Percentiles rank a stretch among this genome's conserved stretches.
Evolutionary conservation across 2,797 vertebrate genomes (phyloP).

Genomic region (Sebastes taczanowskii): DNA sequence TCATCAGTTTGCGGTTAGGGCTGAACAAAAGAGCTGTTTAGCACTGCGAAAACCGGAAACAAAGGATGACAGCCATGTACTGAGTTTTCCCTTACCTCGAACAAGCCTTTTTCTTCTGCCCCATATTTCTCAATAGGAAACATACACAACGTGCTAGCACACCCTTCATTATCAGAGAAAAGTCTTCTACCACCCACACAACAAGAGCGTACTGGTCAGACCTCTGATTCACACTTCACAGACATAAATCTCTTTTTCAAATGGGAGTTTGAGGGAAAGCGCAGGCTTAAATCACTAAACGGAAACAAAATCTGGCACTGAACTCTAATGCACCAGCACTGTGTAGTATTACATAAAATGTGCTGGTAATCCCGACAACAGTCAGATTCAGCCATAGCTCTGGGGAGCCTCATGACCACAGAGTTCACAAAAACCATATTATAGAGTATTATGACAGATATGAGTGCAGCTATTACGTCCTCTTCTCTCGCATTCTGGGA

Average conservation of each 20-base stretch:
- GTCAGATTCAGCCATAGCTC: slow-evolving; percentile 30
- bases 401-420: slow-evolving; percentile 21
- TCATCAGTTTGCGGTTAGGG: slow-evolving; percentile 56
- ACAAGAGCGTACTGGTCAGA: slow-evolving; percentile 24
- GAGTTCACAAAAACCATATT: slow-evolving; percentile 49
- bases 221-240: slow-evolving; percentile 32
- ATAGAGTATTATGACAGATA: slow-evolving; percentile 41
- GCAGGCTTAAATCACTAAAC: slow-evolving; percentile 45
- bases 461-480: slow-evolving; percentile 22
- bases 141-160: neutral
- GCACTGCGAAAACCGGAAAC: slow-evolving; percentile 48
- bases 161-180: slow-evolving; percentile 20
- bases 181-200: slow-evolving; percentile 25
- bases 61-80: slow-evolving; percentile 31
- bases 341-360: slow-evolving; percentile 60
- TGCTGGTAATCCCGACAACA: slow-evolving; percentile 58
- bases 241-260: slow-evolving; percentile 25
- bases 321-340: slow-evolving; percentile 23
- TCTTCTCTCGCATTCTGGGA: slow-evolving; percentile 2
- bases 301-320: slow-evolving; percentile 55
- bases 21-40: slow-evolving; percentile 67
- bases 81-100: slow-evolving; percentile 1
- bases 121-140: slow-evolving; percentile 11
- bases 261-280: slow-evolving; percentile 36
- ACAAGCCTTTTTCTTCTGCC: neutral